Evolutionary conservation across 2,113 vertebrate genomes (phyloP).

Genomic region (Monopterus albus): DNA sequence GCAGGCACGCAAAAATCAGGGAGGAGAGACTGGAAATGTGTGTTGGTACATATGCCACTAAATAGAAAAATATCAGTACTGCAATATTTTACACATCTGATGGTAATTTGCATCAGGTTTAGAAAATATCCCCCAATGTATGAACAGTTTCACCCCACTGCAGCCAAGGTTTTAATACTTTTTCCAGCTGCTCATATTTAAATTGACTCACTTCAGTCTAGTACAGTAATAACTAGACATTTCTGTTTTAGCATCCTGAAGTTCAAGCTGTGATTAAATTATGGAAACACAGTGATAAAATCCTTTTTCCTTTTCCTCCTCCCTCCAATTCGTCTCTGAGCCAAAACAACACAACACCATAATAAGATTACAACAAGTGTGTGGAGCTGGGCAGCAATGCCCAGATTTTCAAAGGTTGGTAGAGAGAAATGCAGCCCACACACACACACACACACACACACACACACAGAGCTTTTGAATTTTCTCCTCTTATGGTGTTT

Average conservation of each 20-base stretch:
- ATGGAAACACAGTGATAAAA: constrained; percentile 22
- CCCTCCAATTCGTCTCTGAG: background rate
- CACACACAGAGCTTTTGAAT: constrained; percentile 26
- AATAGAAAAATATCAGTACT: too few relatives aligned
- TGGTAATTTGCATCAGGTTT: too few relatives aligned
- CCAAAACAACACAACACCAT: constrained; percentile 52
- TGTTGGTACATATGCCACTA: too few relatives aligned
- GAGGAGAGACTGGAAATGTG: too few relatives aligned
- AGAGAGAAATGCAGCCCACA: constrained; percentile 34
- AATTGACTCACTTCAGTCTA: background rate
- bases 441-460: constrained; percentile 8
- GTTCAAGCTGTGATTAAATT: constrained; percentile 32
- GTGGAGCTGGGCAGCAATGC: constrained; percentile 37
- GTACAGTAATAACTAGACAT: constrained; percentile 12
- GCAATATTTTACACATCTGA: too few relatives aligned
- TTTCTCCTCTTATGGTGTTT: constrained; percentile 36
- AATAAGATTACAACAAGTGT: constrained; percentile 56
- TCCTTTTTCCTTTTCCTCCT: background rate
- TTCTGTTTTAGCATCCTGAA: constrained; percentile 7
- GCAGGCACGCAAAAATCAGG: too few relatives aligned
- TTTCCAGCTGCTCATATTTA: background rate
- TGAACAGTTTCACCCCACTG: too few relatives aligned
- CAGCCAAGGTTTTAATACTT: background rate
- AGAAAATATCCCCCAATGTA: too few relatives aligned
- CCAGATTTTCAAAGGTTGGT: constrained; percentile 49